Evolutionary conservation across 1,140 invertebrate species (phyloP), one percentile per base, ranked within the genome.

Genomic region (Pseudomyrmex gracilis): DNA sequence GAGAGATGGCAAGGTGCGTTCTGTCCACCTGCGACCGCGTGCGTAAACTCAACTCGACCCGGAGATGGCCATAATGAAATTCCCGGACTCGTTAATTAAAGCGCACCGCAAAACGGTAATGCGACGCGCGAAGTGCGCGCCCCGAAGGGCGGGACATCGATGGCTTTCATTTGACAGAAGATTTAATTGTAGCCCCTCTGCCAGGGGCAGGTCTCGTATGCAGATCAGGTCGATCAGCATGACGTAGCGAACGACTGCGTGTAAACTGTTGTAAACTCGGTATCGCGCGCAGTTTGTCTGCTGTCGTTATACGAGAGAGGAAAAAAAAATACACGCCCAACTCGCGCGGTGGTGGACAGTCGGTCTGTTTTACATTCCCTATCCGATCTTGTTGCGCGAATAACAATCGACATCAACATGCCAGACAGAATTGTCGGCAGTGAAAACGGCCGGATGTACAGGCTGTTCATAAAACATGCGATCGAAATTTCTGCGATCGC

Each of bases 21-120:
- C 53, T 76, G 64, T 86, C 86, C 80, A 87, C 53, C 67, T 55
- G 68, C 51, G 63, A 80, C 85, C 86, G 64, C 51, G 51, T 63
- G 74, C 67, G 83, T 71, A 73, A 34, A 71, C 78, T 57, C 58
- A 58, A 58, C 43, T 43, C 57, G 34, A 34, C 34, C 57, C 55
- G 34, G 60, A 67, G 76, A 88, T 34, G 9, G 47, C 71, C 67
- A 51, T 88, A 88, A 88, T 88, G 77, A 85, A 88, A 88, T 88
- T 88, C 73, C 83, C 63, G 73, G 34, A 74, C 57, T 76, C 78
- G 84, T 88, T 88, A 88, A 88, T 88, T 88, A 88, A 88, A 88
- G 57, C 71, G 43, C 15, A 73, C 76, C 71, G 77, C 73, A 74
- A 87, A 88, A 83, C 68, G 82, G 61, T 85, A 88, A 88, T 22